Evolutionary conservation across 1,140 invertebrate species (phyloP).

Genomic region (Asbolus verrucosus): DNA sequence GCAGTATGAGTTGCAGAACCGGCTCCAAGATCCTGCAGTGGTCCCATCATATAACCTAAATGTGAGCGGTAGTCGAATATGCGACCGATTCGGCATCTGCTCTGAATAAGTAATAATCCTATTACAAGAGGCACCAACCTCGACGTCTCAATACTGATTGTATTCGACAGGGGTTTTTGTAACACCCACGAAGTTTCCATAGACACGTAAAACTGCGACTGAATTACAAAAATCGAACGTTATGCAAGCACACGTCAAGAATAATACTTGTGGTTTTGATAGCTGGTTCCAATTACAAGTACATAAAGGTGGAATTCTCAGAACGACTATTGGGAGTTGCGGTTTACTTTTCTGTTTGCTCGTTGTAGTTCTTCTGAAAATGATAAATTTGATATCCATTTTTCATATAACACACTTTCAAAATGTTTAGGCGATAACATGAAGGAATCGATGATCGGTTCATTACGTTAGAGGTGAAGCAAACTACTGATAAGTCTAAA

Average conservation of each 20-base stretch:
- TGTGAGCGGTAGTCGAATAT: conserved; percentile 29
- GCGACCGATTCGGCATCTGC: conserved; percentile 28
- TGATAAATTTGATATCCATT: no score
- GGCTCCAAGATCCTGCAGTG: conserved; percentile 2
- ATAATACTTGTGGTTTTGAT: neutral
- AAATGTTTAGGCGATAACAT: no score
- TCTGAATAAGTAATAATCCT: conserved; percentile 39
- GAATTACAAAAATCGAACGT: conserved; percentile 31
- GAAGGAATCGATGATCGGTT: no score
- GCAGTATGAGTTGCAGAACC: conserved; percentile 11
- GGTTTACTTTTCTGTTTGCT: neutral
- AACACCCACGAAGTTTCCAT: conserved; percentile 11
- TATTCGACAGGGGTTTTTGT: conserved; percentile 19
- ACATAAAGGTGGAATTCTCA: neutral
- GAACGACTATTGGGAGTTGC: neutral
- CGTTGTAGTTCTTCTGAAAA: no score
- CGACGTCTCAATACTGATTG: conserved; percentile 37
- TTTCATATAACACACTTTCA: no score
- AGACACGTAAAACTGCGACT: conserved; percentile 10
- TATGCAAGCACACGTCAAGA: neutral
- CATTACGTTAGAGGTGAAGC: no score
- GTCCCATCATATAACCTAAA: conserved; percentile 25
- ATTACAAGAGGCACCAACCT: conserved; percentile 25
- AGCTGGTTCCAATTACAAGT: no score
- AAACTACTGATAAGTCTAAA: no score